A percentile compares a stretch with the other conserved stretches of the same genome.
These are phyloP conservation scores for Rhipidura dahli DNA, from an alignment of 2,113 vertebrate species.

Conservation along the genomic window DNA sequence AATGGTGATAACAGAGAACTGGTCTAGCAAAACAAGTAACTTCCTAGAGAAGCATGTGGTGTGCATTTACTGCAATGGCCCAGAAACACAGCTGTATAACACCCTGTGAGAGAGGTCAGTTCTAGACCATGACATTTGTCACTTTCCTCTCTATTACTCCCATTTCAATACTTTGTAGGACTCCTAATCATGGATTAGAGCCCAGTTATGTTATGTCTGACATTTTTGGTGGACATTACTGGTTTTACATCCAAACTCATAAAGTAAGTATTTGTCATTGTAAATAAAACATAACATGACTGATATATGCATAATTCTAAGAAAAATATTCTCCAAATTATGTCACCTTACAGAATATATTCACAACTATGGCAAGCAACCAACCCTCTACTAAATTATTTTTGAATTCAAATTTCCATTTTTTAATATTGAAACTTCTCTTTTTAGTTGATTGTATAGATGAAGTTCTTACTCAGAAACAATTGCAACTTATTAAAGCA, in stretches of 20 bases:
- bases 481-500: background rate
- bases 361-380: background rate
- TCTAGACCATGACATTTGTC: background rate
- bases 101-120: background rate
- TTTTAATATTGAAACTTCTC: background rate
- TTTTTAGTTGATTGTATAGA: background rate
- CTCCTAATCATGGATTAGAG: background rate
- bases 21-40: background rate
- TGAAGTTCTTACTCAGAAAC: background rate
- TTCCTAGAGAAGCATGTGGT: background rate
- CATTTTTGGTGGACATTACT: background rate
- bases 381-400: background rate
- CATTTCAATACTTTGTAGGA: background rate
- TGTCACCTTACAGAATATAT: background rate
- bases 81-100: background rate
- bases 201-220: background rate
- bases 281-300: background rate
- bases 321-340: background rate
- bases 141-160: background rate
- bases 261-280: background rate
- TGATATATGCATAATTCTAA: background rate
- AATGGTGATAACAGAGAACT: background rate
- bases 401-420: background rate
- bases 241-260: background rate
- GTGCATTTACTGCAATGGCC: background rate